Evolutionary conservation across 2,888 invertebrate species (phyloP).

Genomic region (Adelphocoris suturalis): DNA sequence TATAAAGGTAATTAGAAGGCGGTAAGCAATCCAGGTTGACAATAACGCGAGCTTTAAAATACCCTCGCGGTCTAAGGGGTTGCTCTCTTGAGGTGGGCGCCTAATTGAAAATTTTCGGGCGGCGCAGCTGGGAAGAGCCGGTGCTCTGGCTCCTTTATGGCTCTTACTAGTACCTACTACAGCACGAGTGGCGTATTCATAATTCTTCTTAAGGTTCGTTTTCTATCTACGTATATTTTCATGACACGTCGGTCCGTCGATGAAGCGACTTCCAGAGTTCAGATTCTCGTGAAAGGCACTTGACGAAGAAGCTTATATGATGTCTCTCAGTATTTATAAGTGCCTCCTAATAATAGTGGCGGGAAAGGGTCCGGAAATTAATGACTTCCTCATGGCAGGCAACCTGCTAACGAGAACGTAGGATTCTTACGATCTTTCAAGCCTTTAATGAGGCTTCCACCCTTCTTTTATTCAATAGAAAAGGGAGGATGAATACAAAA

Average conservation of each 20-base stretch:
- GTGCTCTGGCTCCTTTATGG: background rate
- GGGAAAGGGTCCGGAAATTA: slow-evolving; percentile 27
- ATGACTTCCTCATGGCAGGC: slow-evolving; percentile 31
- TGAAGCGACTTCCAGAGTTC: background rate
- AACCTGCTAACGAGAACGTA: slow-evolving; percentile 29
- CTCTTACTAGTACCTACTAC: background rate
- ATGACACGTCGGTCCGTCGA: background rate
- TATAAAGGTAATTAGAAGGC: slow-evolving; percentile 50
- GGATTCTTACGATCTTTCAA: slow-evolving; percentile 48
- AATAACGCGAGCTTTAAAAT: slow-evolving; percentile 30
- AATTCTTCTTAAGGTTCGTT: background rate
- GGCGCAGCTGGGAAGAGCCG: background rate
- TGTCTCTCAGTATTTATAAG: slow-evolving; percentile 29
- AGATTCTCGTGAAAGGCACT: background rate
- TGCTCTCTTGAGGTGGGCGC: background rate
- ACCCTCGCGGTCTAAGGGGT: slow-evolving; percentile 3
- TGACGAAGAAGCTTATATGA: slow-evolving; percentile 4
- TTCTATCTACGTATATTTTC: background rate
- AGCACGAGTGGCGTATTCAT: slow-evolving; percentile 7
- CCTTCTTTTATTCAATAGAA: slow-evolving; percentile 30
- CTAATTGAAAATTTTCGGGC: slow-evolving; percentile 52
- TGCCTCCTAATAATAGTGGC: slow-evolving; percentile 36
- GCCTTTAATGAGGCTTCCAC: slow-evolving; percentile 41
- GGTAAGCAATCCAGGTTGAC: slow-evolving; percentile 39
- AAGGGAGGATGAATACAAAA: slow-evolving; percentile 9